Base-by-base conservation (phyloP, 2,797 vertebrate genomes). In the Labeo calbasu region DNA sequence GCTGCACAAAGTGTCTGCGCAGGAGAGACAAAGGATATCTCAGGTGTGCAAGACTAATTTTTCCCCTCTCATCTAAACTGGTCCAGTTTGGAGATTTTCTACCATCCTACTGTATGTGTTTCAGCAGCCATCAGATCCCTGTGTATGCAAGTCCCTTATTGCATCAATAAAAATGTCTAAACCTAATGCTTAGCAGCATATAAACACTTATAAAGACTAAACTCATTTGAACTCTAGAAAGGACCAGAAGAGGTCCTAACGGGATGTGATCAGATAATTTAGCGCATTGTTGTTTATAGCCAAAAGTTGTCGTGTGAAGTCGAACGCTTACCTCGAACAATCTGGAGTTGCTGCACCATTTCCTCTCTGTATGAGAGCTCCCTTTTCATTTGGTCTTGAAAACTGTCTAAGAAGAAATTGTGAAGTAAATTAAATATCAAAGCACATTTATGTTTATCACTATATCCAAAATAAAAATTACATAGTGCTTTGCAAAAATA, bases 301-400 rank as follows among this genome's bases (percentile, higher is more conserved):
- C 11, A 8, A 7, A 43, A 61, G 46, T 43, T 68, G 11, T 86
- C n/a, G n/a, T n/a, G 70, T 17, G 51, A 85, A 70, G 75, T 61
- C 63, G 28, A 76, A 66, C 65, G 91, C 93, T 95, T 92, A 99
- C 98, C 98, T 97, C 97, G 95, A 89, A 99, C 98, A 89, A 99
- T 99, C 92, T 99, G 98, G 72, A 99, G 96, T 91, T 99, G 98
- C 92, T 99, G 98, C 71, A 99, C 97, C 98, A 99, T 99, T 92
- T 99, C 98, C 89, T 99, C 98, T 88, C 98, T 93, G 91, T 99
- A 99, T 69, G 98, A 97, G 89, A 99, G 95, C 92, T 99, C 98
- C 90, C 98, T 94, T 91, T 99, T 99, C 98, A 99, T 99, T 92
- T 99, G 98, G 93, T 99, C 97, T 93, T 99, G 98, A 90, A 99